phyloP scores from a whole-genome alignment of 2,797 vertebrate species.

The Gymnocypris eckloni region DNA sequence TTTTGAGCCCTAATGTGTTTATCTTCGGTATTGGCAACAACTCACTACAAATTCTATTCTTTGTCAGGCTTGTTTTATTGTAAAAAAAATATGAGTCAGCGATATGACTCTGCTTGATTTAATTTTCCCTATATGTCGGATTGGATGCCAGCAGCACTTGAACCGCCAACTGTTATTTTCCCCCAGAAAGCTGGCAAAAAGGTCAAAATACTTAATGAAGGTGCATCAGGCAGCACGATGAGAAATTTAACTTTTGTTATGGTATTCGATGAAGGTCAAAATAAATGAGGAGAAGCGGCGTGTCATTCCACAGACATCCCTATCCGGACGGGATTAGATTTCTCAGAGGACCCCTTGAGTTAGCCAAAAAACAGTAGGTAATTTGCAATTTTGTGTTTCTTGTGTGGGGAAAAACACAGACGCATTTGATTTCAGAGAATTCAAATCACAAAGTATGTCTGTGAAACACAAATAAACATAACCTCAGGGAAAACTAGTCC shows the following conservation, averaged over 20 bases:
- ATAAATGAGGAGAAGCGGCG: conserved; percentile 1
- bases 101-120: not conserved
- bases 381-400: not conserved
- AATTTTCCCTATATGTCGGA: not conserved
- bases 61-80: not conserved
- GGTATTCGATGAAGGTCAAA: not conserved
- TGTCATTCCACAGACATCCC: not conserved
- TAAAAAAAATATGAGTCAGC: not conserved
- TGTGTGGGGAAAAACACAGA: not conserved
- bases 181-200: conserved; percentile 19
- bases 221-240: not conserved
- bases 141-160: conserved; percentile 13
- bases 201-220: not conserved
- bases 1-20: conserved; percentile 25
- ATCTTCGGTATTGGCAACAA: conserved; percentile 24
- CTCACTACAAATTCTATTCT: conserved; percentile 8
- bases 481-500: conserved; percentile 9
- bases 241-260: not conserved
- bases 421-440: not conserved
- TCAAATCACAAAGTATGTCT: conserved; percentile 18
- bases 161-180: not conserved
- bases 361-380: not conserved
- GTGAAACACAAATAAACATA: conserved; percentile 19
- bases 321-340: not conserved
- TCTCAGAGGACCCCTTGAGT: not conserved